Evolutionary conservation across 2,888 invertebrate species (phyloP).

Genomic region (Rhagonycha lutea): DNA sequence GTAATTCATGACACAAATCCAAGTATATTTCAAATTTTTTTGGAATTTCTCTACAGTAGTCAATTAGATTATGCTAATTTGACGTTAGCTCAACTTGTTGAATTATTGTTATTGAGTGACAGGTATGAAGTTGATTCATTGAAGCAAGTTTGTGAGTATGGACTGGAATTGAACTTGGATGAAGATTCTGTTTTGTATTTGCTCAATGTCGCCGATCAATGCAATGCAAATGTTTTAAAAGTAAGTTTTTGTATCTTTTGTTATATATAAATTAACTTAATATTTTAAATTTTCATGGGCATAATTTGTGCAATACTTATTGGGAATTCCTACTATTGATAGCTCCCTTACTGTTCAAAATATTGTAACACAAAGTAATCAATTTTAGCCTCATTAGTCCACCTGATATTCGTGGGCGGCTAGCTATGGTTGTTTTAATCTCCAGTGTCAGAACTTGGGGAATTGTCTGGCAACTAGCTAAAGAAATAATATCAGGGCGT

Average conservation of each 20-base stretch:
- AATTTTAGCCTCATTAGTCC: no score
- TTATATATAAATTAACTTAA: no score
- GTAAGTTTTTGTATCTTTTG: constrained; percentile 48
- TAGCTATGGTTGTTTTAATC: no score
- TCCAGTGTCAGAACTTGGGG: no score
- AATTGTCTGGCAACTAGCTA: no score
- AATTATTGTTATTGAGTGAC: constrained; percentile 67
- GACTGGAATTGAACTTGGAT: constrained; percentile 63
- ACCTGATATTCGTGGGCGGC: no score
- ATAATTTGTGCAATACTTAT: no score
- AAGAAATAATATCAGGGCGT: no score
- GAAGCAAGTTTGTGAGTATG: constrained; percentile 66
- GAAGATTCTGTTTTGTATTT: constrained; percentile 67
- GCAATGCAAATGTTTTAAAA: constrained; percentile 62
- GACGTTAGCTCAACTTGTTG: constrained; percentile 62
- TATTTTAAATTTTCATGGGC: no score
- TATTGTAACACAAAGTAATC: no score
- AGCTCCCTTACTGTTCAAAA: no score
- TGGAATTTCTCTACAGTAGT: constrained; percentile 69
- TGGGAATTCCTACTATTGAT: no score
- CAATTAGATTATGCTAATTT: constrained; percentile 57
- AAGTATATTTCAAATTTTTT: constrained; percentile 63
- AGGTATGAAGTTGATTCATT: constrained; percentile 65
- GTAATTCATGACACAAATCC: constrained; percentile 68
- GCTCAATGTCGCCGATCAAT: constrained; percentile 69